phyloP scores from a whole-genome alignment of 2,888 invertebrate species.

The Antheraea assamensis region DNA sequence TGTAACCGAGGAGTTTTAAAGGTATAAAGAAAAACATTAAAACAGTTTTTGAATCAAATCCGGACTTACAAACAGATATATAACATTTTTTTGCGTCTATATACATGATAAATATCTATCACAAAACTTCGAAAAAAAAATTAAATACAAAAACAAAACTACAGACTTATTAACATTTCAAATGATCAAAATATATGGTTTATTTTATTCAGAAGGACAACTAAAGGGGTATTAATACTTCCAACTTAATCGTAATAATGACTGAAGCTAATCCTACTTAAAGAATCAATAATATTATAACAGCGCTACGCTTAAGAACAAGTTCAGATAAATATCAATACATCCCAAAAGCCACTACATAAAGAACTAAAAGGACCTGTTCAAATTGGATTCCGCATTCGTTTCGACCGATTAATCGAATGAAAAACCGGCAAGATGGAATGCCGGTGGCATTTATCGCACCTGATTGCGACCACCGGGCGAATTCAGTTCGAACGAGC shows the following conservation, averaged over 20 bases:
- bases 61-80: too few species aligned
- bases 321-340: constrained; percentile 49
- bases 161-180: too few species aligned
- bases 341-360: constrained; percentile 61
- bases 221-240: neutral
- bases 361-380: constrained; percentile 68
- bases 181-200: neutral
- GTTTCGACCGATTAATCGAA: constrained; percentile 71
- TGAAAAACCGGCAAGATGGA: constrained; percentile 64
- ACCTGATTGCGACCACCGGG: constrained; percentile 76
- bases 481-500: constrained; percentile 60
- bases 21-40: neutral
- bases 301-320: constrained; percentile 38
- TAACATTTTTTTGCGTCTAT: too few species aligned
- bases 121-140: too few species aligned
- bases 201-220: neutral
- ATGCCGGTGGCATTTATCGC: constrained; percentile 74
- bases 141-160: too few species aligned
- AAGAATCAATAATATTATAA: constrained; percentile 33
- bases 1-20: neutral
- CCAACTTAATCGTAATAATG: constrained; percentile 23
- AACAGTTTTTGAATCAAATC: too few species aligned
- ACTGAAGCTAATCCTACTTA: constrained; percentile 21
- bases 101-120: too few species aligned
- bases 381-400: constrained; percentile 68